A percentile compares a stretch with the other conserved stretches of the same genome.
Conservation (phyloP, 2,113 vertebrate genomes). For the Atractosteus spatula region DNA sequence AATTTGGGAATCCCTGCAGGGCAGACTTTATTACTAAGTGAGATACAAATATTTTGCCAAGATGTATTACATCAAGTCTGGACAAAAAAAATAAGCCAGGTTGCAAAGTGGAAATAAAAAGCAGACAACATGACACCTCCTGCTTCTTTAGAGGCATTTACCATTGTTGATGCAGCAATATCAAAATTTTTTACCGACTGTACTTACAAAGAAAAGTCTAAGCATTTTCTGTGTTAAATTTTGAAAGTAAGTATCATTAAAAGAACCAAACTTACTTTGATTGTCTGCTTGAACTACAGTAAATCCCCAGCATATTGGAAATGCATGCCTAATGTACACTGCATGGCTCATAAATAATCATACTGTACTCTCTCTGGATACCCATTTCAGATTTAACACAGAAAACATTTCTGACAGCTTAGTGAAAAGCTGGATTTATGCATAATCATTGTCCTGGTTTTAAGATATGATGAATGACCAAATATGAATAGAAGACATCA, state of each 20-base stretch:
- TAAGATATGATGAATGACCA: no score
- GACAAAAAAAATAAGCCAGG: constrained; percentile 54
- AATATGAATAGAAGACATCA: no score
- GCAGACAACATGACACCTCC: constrained; percentile 26
- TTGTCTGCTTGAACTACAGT: not conserved
- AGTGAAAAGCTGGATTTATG: no score
- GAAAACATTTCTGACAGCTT: not conserved
- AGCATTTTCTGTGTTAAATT: no score
- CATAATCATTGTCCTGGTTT: no score
- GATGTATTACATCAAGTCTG: constrained; percentile 54
- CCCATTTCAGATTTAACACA: not conserved
- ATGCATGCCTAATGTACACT: constrained; percentile 1
- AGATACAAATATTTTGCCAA: constrained; percentile 60
- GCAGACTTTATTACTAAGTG: constrained; percentile 45
- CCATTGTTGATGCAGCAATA: not conserved
- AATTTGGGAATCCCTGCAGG: constrained; percentile 43
- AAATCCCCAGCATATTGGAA: not conserved
- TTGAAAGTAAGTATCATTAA: not conserved
- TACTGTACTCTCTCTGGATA: not conserved
- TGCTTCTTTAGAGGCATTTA: not conserved
- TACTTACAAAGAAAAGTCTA: not conserved
- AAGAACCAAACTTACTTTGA: constrained; percentile 11
- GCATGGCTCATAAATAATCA: constrained; percentile 8
- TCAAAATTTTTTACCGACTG: not conserved
- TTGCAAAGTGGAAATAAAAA: constrained; percentile 40